These are phyloP conservation scores for Actenoides hombroni DNA, from an alignment of 2,113 vertebrate genomes.

Conservation along the genomic window DNA sequence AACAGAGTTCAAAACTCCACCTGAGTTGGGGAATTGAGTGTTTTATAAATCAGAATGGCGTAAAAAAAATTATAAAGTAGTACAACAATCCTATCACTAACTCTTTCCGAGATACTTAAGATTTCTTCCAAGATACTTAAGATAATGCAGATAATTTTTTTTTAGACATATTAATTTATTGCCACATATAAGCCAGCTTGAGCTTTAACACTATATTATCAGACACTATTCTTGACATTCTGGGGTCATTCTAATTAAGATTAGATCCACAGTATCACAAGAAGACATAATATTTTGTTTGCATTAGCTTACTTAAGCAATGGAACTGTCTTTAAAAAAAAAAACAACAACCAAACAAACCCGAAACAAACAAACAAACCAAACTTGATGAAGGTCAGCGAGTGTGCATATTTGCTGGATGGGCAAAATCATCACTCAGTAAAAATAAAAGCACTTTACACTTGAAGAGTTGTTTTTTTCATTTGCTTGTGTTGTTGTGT, in stretches of 20 bases:
- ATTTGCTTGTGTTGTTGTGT: background rate
- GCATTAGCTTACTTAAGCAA: background rate
- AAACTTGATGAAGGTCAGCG: background rate
- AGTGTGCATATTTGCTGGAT: background rate
- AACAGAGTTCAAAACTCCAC: background rate
- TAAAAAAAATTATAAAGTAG: background rate
- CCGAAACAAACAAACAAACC: background rate
- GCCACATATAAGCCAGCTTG: slow-evolving; percentile 63
- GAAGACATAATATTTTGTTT: background rate
- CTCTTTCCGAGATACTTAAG: slow-evolving; percentile 34
- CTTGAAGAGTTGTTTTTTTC: background rate
- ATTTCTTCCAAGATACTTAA: slow-evolving; percentile 32
- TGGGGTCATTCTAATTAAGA: slow-evolving; percentile 67
- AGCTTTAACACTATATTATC: slow-evolving; percentile 69
- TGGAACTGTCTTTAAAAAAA: background rate
- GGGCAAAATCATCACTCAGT: background rate
- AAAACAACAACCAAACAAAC: background rate
- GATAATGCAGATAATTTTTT: background rate
- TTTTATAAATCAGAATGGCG: background rate
- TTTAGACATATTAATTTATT: slow-evolving; percentile 13
- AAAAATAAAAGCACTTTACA: background rate
- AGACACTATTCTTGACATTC: slow-evolving; percentile 54
- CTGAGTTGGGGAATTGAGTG: background rate
- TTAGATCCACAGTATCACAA: background rate
- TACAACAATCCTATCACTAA: background rate